Base-by-base conservation (phyloP, 1,140 invertebrate genomes). In the Trachymyrmex septentrionalis region DNA sequence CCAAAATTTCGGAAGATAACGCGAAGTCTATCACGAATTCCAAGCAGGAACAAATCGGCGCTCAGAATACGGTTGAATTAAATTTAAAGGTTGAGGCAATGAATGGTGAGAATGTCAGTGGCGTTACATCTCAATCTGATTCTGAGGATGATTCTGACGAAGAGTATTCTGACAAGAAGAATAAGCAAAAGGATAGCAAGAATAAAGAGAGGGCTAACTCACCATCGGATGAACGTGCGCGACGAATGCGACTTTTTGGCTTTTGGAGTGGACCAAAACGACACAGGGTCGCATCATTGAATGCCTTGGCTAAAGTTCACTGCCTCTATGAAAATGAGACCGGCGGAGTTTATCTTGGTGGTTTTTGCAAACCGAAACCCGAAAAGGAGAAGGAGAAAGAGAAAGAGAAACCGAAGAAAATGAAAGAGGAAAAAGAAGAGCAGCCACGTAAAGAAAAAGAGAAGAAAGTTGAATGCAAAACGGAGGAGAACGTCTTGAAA, bases 291-390 rank as follows among this genome's bases (percentile, higher is more conserved):
- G 98, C 98, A 38, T 98, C 98, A 7, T 93, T 99, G 21, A 99
- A 99, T 94, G 98, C 98, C 0, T 94, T 98, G 90, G 98, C 98
- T n/a, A 98, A 99, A 96, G 98, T 99, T 48, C 98, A 98, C 93
- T 98, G 98, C 93, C 95, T 99, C 16, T 98, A 98, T 90, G 98
- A 99, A 94, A 98, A 98, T 93, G 98, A 98, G 94, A 97, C 97
- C 59, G 96, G 97, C 67, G 96, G 97, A 3, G 97, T 97, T 89
- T 96, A 97, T 85, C 96, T 96, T 4, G 96, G 96, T n/a, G 94
- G 95, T 61, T 95, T 95, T 53, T 96, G 96, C 84, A 95, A 95
- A 80, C 93, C 94, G 12, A 95, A 95, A 76, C 92, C 94, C 10
- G 94, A 95, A 12, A 95, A 94, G 69, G 94, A 94, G 21, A 93